These are phyloP conservation scores for Oplegnathus fasciatus DNA, from an alignment of 2,113 vertebrate species.

Conservation along the genomic window DNA sequence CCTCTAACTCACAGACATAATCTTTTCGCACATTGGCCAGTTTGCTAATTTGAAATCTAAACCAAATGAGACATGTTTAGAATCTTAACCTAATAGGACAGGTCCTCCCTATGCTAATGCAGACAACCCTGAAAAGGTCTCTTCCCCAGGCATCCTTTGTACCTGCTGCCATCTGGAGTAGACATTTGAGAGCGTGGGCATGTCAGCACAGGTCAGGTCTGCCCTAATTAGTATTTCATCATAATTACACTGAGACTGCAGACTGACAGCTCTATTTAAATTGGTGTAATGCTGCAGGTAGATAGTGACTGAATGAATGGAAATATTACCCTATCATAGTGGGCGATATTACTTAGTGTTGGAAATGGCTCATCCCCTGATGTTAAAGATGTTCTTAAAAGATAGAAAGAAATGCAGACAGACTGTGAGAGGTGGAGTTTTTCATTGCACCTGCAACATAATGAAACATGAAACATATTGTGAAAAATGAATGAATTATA, in stretches of 20 bases:
- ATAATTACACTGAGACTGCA: constrained; percentile 73
- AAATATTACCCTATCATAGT: constrained; percentile 31
- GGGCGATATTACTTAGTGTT: constrained; percentile 7
- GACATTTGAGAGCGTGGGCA: constrained; percentile 67
- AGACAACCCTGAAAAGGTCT: constrained; percentile 46
- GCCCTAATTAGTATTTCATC: constrained; percentile 80
- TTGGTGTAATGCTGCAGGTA: constrained; percentile 42
- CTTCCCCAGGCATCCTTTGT: constrained; percentile 65
- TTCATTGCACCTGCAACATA: neutral
- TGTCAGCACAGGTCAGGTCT: constrained; percentile 71
- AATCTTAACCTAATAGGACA: constrained; percentile 47
- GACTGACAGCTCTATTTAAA: constrained; percentile 77
- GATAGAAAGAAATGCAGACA: neutral
- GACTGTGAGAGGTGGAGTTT: neutral
- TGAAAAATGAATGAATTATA: neutral
- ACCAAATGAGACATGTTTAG: constrained; percentile 45
- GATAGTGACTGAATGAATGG: constrained; percentile 38
- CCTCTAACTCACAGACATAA: neutral
- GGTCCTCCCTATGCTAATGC: constrained; percentile 42
- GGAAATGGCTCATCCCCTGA: neutral
- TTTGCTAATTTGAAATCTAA: constrained; percentile 39
- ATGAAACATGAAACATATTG: neutral
- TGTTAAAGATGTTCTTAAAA: constrained; percentile 15
- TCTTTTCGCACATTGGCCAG: constrained; percentile 15
- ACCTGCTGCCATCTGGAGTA: constrained; percentile 79